Conservation (phyloP, 2,888 invertebrate genomes). For the Hedya salicella region DNA sequence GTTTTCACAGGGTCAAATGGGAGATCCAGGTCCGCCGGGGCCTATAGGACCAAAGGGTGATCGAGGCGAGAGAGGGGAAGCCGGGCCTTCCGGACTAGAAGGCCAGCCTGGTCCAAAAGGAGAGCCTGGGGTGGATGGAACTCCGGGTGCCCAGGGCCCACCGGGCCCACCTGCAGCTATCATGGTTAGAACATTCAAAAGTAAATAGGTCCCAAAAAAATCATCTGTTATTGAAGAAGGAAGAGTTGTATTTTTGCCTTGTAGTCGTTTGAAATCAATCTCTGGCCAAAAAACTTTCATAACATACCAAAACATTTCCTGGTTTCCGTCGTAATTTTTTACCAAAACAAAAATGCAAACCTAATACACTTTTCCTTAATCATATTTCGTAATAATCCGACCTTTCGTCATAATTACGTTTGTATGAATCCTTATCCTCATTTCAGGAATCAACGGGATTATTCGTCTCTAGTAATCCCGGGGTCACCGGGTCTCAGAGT, state of each 20-base stretch:
- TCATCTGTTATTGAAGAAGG: too few species aligned
- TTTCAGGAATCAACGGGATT: conserved; percentile 80
- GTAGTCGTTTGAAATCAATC: too few species aligned
- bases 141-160: conserved; percentile 87
- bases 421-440: conserved; percentile 56
- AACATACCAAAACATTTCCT: background rate
- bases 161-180: conserved; percentile 87
- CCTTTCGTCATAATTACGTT: conserved; percentile 12
- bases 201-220: too few species aligned
- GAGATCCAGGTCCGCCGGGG: conserved; percentile 89
- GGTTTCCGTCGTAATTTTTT: background rate
- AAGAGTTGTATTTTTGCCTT: too few species aligned
- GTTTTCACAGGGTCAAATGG: conserved; percentile 85
- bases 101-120: conserved; percentile 92
- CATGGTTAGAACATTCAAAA: conserved; percentile 70
- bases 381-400: conserved; percentile 4
- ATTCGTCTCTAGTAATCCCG: conserved; percentile 82
- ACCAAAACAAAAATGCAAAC: background rate
- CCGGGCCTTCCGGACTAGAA: conserved; percentile 86
- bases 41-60: conserved; percentile 86
- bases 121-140: conserved; percentile 89
- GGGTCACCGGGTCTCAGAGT: conserved; percentile 88
- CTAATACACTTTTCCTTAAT: conserved; percentile 20
- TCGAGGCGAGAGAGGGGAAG: conserved; percentile 89
- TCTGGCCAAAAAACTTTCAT: too few species aligned